Evolutionary conservation across 2,888 invertebrate species (phyloP).

Genomic region (Octodonta nipae): DNA sequence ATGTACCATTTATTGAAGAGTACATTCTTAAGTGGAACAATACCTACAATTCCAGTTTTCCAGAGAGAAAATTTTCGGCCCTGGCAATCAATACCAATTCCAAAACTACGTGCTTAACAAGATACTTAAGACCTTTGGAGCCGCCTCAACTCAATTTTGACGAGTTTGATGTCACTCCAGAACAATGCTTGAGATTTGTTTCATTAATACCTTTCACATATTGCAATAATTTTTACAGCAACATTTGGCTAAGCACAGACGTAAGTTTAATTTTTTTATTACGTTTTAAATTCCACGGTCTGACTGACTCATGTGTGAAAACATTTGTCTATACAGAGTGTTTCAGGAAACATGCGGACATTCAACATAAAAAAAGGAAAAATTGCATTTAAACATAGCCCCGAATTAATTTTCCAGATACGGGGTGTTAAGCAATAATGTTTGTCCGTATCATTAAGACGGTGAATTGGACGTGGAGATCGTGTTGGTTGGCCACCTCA

Average conservation of each 20-base stretch:
- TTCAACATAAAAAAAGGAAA: no score
- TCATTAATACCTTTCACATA: slow-evolving; percentile 38
- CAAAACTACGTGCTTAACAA: slow-evolving; percentile 42
- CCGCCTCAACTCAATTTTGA: slow-evolving; percentile 35
- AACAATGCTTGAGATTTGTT: slow-evolving; percentile 36
- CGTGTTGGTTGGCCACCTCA: no score
- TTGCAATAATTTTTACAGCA: slow-evolving; percentile 33
- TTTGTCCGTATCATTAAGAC: no score
- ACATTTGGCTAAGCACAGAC: slow-evolving; percentile 46
- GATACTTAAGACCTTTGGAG: slow-evolving; percentile 37
- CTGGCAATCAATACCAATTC: slow-evolving; percentile 43
- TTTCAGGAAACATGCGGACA: no score
- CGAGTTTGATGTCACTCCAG: slow-evolving; percentile 33
- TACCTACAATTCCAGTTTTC: slow-evolving; percentile 38
- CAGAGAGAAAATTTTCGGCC: slow-evolving; percentile 39
- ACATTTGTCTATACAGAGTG: no score
- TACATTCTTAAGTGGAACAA: slow-evolving; percentile 42
- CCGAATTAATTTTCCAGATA: no score
- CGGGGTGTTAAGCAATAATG: no score
- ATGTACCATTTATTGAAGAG: slow-evolving; percentile 37
- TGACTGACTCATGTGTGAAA: no score
- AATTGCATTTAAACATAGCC: no score
- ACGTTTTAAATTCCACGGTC: no score
- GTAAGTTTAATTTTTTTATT: slow-evolving; percentile 33
- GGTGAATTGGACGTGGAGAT: no score